Evolutionary conservation across 2,888 invertebrate genomes (phyloP).

Genomic region (Diarsia rubi): DNA sequence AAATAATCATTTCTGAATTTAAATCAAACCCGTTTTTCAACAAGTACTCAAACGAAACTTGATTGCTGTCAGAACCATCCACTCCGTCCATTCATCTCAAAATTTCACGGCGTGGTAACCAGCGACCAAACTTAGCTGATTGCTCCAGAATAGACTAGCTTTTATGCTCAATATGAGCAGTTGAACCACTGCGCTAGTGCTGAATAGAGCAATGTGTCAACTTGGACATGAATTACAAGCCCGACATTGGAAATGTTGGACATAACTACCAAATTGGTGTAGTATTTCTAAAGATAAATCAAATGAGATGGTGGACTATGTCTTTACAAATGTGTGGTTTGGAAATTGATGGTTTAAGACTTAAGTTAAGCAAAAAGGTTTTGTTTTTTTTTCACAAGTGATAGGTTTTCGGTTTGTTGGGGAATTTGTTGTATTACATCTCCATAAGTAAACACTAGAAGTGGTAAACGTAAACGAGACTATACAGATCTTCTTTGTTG

Average conservation of each 20-base stretch:
- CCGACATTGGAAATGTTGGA: conserved; percentile 37
- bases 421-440: neutral
- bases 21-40: neutral
- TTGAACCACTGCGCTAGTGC: conserved; percentile 23
- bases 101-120: conserved; percentile 53
- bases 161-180: conserved; percentile 37
- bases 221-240: conserved; percentile 46
- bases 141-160: conserved; percentile 60
- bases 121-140: conserved; percentile 70
- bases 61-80: conserved; percentile 24
- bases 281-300: conserved; percentile 36
- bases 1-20: neutral
- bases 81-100: conserved; percentile 13
- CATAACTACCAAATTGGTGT: conserved; percentile 40
- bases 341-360: neutral
- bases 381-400: neutral
- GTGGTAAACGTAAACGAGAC: too few species aligned
- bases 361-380: neutral
- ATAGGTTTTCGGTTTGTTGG: neutral
- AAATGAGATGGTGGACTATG: conserved; percentile 12
- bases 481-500: too few species aligned
- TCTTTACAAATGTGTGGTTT: conserved; percentile 8
- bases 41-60: neutral
- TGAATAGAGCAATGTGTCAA: conserved; percentile 52
- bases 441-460: neutral